Conservation (phyloP, 1,140 invertebrate species). For the Drosophila nigrodunni region DNA sequence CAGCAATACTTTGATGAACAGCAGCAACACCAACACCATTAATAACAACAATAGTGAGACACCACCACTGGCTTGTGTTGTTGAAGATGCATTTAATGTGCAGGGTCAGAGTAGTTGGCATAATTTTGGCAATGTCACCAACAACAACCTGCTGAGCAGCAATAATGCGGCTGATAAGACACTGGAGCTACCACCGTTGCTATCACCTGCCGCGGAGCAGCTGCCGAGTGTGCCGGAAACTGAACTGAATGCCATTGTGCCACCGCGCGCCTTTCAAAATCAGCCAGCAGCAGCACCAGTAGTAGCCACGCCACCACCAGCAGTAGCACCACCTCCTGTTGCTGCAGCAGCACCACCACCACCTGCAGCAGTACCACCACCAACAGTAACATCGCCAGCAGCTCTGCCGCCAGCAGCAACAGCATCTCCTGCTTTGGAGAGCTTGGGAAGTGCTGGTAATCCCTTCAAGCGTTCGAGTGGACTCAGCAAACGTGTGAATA, state of each 20-base stretch:
- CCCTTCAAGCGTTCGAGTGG: constrained; percentile 84
- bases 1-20: constrained; percentile 30
- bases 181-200: constrained; percentile 42
- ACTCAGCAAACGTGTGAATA: constrained; percentile 80
- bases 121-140: constrained; percentile 46
- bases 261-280: constrained; percentile 77
- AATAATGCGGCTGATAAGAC: constrained; percentile 27
- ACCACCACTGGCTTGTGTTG: constrained; percentile 25
- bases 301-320: neutral
- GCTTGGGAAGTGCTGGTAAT: constrained; percentile 48
- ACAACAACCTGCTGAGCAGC: constrained; percentile 22
- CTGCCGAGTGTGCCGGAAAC: constrained; percentile 43
- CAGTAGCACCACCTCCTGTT: neutral
- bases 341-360: constrained; percentile 7
- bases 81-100: constrained; percentile 83
- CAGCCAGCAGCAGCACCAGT: constrained; percentile 41
- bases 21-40: constrained; percentile 28
- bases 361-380: neutral
- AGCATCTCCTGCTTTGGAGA: neutral
- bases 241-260: constrained; percentile 69
- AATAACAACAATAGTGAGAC: constrained; percentile 34
- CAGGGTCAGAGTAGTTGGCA: constrained; percentile 84
- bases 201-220: constrained; percentile 31
- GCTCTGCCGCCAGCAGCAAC: constrained; percentile 27
- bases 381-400: constrained; percentile 3